Conservation (phyloP, 2,797 vertebrate species). For the Trachurus trachurus region DNA sequence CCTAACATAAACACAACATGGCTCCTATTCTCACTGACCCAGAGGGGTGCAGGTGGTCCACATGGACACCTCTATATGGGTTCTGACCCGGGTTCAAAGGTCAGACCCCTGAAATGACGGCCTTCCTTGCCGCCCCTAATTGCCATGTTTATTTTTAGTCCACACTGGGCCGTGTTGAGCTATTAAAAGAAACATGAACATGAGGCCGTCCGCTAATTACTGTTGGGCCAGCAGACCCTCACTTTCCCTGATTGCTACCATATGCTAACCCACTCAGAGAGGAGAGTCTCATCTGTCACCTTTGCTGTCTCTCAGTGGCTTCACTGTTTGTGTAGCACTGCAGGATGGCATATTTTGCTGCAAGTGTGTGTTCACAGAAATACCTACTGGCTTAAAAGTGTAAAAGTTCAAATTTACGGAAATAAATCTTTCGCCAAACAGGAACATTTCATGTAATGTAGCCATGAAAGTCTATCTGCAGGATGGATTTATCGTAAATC, state of each 20-base stretch:
- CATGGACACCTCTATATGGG: slow-evolving; percentile 78
- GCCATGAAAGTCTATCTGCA: not conserved
- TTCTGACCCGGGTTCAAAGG: slow-evolving; percentile 85
- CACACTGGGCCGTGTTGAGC: slow-evolving; percentile 86
- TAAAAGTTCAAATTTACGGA: not conserved
- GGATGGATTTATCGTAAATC: not conserved
- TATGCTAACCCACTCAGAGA: slow-evolving; percentile 83
- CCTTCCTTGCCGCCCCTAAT: slow-evolving; percentile 84
- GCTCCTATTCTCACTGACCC: slow-evolving; percentile 71
- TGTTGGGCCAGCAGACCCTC: slow-evolving; percentile 86
- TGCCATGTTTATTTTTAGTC: slow-evolving; percentile 92
- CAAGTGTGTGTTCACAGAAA: slow-evolving; percentile 22
- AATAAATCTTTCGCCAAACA: too few relatives aligned
- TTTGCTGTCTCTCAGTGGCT: slow-evolving; percentile 78
- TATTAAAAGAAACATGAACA: slow-evolving; percentile 93
- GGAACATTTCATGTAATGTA: not conserved
- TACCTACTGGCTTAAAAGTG: not conserved
- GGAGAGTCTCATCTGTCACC: slow-evolving; percentile 81
- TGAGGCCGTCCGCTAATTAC: slow-evolving; percentile 91
- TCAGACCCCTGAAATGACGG: slow-evolving; percentile 85
- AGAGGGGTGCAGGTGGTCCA: slow-evolving; percentile 82
- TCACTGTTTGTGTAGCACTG: slow-evolving; percentile 30
- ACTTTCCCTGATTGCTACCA: slow-evolving; percentile 89
- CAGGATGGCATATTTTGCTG: slow-evolving; percentile 39
- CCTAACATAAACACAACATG: slow-evolving; percentile 82